Evolutionary conservation across 2,888 invertebrate genomes (phyloP).

Genomic region (Zelleria hepariella): DNA sequence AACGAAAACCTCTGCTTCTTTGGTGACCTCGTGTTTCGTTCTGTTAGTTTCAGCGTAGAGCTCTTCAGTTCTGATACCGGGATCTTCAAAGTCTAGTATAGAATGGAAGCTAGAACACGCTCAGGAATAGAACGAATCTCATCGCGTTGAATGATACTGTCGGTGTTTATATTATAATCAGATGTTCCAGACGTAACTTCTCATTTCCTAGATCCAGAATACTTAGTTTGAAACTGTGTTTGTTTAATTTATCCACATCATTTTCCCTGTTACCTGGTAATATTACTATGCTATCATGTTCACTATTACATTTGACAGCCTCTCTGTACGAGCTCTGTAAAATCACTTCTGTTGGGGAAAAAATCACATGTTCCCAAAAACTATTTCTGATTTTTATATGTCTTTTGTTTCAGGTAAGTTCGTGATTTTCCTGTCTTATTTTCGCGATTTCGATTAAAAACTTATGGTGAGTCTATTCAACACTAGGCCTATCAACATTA

Average conservation of each 20-base stretch:
- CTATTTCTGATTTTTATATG: neutral
- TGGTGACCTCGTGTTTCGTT: neutral
- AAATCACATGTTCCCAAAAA: too few species aligned
- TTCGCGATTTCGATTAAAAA: neutral
- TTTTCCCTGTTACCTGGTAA: neutral
- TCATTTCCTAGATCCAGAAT: neutral
- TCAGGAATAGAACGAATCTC: neutral
- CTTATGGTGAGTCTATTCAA: neutral
- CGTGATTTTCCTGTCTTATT: conserved; percentile 6
- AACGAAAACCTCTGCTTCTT: neutral
- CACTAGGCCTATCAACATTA: neutral
- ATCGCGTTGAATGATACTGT: conserved; percentile 23
- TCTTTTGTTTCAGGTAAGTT: conserved; percentile 12
- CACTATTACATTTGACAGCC: too few species aligned
- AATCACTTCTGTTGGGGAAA: too few species aligned
- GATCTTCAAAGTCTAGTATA: neutral
- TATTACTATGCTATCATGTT: too few species aligned
- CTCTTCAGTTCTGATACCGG: neutral
- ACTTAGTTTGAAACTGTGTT: neutral
- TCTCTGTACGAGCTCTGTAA: too few species aligned
- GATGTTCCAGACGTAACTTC: neutral
- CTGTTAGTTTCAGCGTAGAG: neutral
- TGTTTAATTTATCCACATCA: neutral
- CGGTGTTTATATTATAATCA: conserved; percentile 14
- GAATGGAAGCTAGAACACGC: conserved; percentile 6